phyloP scores from a whole-genome alignment of 35 echinoderm and acorn worm genomes.

The Holothuria glaberrima region DNA sequence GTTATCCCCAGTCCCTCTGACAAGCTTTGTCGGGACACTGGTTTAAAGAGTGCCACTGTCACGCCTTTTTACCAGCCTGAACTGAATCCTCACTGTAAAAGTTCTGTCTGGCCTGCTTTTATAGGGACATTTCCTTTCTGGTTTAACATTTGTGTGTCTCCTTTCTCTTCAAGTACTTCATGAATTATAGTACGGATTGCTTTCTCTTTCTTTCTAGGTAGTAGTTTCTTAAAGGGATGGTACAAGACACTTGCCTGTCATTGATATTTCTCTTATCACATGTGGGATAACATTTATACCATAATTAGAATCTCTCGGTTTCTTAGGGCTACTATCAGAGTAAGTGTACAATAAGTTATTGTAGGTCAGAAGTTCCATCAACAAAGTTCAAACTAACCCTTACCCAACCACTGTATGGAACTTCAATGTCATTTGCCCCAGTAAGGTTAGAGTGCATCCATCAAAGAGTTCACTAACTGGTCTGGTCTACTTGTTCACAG shows the following conservation, averaged over 20 bases:
- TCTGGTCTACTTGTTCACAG: background rate
- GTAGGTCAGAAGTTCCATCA: background rate
- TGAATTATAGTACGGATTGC: conserved; percentile 9
- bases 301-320: conserved; percentile 13
- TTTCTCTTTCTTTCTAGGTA: background rate
- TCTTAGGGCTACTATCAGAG: conserved; percentile 1
- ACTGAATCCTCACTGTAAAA: background rate
- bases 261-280: background rate
- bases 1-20: background rate
- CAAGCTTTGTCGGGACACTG: background rate
- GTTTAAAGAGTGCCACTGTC: background rate
- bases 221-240: background rate
- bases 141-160: conserved; percentile 14
- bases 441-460: background rate
- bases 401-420: no score
- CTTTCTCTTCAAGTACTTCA: background rate
- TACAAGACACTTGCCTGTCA: background rate
- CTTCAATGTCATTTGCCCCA: no score
- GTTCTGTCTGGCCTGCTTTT: background rate
- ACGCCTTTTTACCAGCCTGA: background rate
- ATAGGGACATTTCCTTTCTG: background rate
- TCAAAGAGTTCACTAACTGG: conserved; percentile 37
- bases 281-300: conserved; percentile 32
- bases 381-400: background rate
- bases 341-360: background rate